Base-by-base conservation (phyloP, 2,797 vertebrate species). In the Eulemur rubriventer region DNA sequence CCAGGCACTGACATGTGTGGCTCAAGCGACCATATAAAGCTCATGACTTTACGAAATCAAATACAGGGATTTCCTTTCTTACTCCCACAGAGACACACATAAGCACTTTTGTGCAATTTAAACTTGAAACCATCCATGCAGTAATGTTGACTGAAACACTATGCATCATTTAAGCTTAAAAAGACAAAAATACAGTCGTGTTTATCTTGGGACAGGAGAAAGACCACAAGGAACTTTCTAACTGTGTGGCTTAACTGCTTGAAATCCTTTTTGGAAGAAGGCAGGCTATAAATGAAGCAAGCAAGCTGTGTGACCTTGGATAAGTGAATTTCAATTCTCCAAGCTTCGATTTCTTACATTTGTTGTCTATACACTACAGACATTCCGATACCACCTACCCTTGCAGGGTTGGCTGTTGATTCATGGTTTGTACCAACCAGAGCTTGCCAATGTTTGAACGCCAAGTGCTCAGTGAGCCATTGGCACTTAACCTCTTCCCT, bases 131-230 rank as follows among this genome's bases (percentile, higher is more conserved):
- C 46, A 52, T 73, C 69, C 50, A 9, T 4, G n/a, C 28, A 94
- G 76, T 72, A 89, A 90, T 65, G 95, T 1, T 96, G 61, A 96
- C 95, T 11, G n/a, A 96, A 95, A 96, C 41, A 73, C 88, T 90
- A 92, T 30, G 96, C 95, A 95, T 92, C 94, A 73, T 93, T 97
- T 95, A 96, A 96, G 78, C 38, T 93, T 79, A 89, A 96, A 95
- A 70, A 57, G 69, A 80, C 90, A 95, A 96, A 96, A 80, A 63
- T 3, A 82, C 0, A 16, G 46, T 52, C 84, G 63, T 97, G 76
- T 97, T 97, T 97, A 93, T 97, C 91, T 97, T 97, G 94, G 93
- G 69, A 67, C 46, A 55, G 70, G 6, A 89, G 41, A 89, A 94
- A 93, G 83, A 97, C 91, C 96, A 91, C 89, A 89, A 78, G 48